Conservation (phyloP, 2,113 vertebrate genomes). For the Tragelaphus buxtoni region DNA sequence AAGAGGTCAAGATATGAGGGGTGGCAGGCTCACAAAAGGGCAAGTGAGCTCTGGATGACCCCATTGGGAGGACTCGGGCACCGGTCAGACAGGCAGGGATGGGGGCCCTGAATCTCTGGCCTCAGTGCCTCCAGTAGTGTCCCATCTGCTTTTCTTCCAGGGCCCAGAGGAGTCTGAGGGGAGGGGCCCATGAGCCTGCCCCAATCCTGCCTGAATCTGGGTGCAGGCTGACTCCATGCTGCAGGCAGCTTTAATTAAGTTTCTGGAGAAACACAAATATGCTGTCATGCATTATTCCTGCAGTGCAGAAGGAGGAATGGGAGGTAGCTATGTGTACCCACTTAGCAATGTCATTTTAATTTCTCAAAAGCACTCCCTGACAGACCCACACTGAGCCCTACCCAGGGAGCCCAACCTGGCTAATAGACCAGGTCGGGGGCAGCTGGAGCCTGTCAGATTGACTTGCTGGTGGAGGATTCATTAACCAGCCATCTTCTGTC, state of each 20-base stretch:
- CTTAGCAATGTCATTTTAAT: slow-evolving; percentile 33
- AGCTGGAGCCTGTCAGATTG: neutral
- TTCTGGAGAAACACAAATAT: neutral
- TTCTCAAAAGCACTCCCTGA: slow-evolving; percentile 24
- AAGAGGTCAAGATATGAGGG: neutral
- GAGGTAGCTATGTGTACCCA: neutral
- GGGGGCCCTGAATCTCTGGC: neutral
- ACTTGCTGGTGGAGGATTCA: slow-evolving; percentile 5
- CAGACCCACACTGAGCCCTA: neutral
- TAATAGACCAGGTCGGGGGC: neutral
- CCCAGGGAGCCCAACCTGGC: neutral
- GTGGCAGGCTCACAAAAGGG: no score
- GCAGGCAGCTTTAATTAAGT: neutral
- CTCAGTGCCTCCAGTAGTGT: rapidly evolving
- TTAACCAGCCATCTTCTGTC: neutral
- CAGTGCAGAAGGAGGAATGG: neutral
- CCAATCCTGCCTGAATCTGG: no score
- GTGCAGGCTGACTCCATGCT: neutral
- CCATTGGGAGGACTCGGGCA: no score
- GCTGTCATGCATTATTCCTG: neutral
- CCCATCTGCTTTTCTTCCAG: neutral
- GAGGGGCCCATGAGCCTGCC: neutral
- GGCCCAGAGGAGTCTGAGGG: neutral
- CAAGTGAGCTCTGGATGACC: no score
- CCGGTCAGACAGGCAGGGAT: neutral